Conservation (phyloP, 2,888 invertebrate species). For the Folsomia manolachei region DNA sequence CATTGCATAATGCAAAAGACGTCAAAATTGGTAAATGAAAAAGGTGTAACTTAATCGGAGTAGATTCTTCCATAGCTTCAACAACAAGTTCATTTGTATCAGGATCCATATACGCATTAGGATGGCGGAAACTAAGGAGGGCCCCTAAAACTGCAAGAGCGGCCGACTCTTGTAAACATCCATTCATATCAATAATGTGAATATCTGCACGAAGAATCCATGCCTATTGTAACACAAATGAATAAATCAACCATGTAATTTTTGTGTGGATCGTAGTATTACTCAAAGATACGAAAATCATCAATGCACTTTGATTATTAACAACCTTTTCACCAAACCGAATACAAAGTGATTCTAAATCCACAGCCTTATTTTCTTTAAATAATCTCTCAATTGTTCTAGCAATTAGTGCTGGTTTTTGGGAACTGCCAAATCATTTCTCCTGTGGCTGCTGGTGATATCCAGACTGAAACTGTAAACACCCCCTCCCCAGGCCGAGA, state of each 20-base stretch:
- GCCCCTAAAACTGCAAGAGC: conserved; percentile 45
- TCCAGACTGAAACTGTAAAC: conserved; percentile 46
- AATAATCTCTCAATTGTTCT: conserved; percentile 44
- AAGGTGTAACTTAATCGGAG: conserved; percentile 42
- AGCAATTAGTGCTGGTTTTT: conserved; percentile 44
- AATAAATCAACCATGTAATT: no score
- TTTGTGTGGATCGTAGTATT: no score
- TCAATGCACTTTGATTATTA: not conserved
- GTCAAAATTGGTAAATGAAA: conserved; percentile 44
- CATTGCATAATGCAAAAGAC: conserved; percentile 40
- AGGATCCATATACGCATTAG: conserved; percentile 42
- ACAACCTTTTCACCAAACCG: conserved; percentile 48
- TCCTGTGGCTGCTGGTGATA: conserved; percentile 48
- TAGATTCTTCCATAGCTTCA: conserved; percentile 36
- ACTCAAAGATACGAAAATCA: not conserved
- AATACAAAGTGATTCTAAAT: conserved; percentile 48
- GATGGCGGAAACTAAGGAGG: conserved; percentile 43
- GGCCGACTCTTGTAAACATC: conserved; percentile 47
- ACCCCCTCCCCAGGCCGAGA: conserved; percentile 48
- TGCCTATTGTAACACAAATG: no score
- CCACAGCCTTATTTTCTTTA: conserved; percentile 47
- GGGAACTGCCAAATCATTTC: conserved; percentile 46
- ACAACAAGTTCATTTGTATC: conserved; percentile 43
- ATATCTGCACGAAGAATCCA: conserved; percentile 48
- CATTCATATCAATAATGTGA: conserved; percentile 48